Conservation (phyloP, 2,113 vertebrate species). For the Osmerus eperlanus region DNA sequence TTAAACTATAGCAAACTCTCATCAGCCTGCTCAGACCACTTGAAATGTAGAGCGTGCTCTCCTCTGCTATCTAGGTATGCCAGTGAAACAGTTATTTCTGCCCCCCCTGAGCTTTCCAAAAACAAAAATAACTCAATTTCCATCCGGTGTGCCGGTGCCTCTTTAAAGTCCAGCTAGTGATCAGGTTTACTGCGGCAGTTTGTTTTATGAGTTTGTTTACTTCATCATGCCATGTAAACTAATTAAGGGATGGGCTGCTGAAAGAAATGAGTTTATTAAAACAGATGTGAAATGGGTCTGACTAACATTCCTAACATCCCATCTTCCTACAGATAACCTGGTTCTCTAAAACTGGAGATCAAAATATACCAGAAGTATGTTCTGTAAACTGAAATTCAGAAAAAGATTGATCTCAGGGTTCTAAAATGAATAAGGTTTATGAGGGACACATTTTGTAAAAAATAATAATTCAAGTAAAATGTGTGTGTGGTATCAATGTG, state of each 20-base stretch:
- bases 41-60: background rate
- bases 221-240: background rate
- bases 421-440: no score
- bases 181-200: conserved; percentile 14
- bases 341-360: no score
- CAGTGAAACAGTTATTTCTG: background rate
- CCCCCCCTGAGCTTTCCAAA: background rate
- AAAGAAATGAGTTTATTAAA: background rate
- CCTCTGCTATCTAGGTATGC: conserved; percentile 17
- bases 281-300: no score
- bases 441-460: no score
- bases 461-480: no score
- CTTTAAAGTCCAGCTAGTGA: conserved; percentile 4
- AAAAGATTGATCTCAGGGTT: no score
- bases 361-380: no score
- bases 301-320: no score
- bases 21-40: conserved; percentile 2
- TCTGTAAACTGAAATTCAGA: no score
- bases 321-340: no score
- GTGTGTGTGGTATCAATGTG: no score
- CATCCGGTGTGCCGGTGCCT: conserved; percentile 2
- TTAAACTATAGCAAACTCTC: background rate
- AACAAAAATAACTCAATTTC: conserved; percentile 28
- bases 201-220: background rate
- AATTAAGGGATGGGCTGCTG: background rate